Evolutionary conservation across 2,888 invertebrate species (phyloP).

Genomic region (Anarsia innoxiella): DNA sequence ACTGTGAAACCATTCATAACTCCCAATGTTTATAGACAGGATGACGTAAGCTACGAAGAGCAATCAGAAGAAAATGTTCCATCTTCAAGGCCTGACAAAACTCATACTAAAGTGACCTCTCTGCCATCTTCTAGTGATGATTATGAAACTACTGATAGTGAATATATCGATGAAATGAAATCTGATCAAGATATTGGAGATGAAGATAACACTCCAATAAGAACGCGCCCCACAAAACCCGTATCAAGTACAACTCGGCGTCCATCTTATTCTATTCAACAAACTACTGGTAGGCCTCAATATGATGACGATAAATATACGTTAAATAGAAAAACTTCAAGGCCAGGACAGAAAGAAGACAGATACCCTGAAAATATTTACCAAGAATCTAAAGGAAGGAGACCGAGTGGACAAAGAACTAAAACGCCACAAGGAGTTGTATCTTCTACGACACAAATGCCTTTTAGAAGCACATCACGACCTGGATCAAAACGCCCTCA

Average conservation of each 20-base stretch:
- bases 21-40: conserved; percentile 22
- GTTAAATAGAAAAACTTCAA: conserved; percentile 3
- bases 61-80: conserved; percentile 11
- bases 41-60: conserved; percentile 16
- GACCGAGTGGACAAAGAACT: neutral
- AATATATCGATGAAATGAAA: conserved; percentile 1
- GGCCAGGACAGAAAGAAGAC: conserved; percentile 11
- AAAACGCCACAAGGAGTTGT: conserved; percentile 9
- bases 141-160: conserved; percentile 3
- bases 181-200: conserved; percentile 12
- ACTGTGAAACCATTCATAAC: conserved; percentile 26
- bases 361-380: neutral
- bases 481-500: too few relatives aligned
- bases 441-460: conserved; percentile 23
- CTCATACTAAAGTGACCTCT: neutral
- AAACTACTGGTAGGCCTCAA: conserved; percentile 11
- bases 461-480: conserved; percentile 12
- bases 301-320: neutral
- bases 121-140: conserved; percentile 1
- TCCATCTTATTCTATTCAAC: conserved; percentile 7
- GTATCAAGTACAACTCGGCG: conserved; percentile 9
- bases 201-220: conserved; percentile 6
- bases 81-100: too few relatives aligned
- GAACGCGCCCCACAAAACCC: conserved; percentile 1
- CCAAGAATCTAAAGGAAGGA: neutral